Conservation (phyloP, 2,888 invertebrate species). For the Enchytraeus crypticus region DNA sequence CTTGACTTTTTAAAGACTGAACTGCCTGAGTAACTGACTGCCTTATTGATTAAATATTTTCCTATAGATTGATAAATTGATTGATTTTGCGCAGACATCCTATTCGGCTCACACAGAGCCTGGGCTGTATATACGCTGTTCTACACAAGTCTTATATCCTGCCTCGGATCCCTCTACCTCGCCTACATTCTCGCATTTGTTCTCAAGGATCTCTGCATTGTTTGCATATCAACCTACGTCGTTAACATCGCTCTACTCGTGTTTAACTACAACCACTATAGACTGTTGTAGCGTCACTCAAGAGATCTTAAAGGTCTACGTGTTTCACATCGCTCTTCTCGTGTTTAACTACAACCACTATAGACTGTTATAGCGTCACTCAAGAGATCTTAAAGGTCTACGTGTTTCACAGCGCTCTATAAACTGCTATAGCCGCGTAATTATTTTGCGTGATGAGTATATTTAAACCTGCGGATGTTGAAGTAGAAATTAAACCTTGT, state of each 20-base stretch:
- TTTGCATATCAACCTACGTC: slow-evolving; percentile 69
- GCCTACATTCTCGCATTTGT: slow-evolving; percentile 68
- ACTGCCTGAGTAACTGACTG: too few relatives aligned
- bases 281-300: neutral
- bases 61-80: too few relatives aligned
- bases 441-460: neutral
- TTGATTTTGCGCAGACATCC: too few relatives aligned
- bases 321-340: slow-evolving; percentile 58
- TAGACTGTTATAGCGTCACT: neutral
- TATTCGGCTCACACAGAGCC: too few relatives aligned
- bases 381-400: too few relatives aligned
- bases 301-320: too few relatives aligned
- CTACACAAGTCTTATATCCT: neutral
- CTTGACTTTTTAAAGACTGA: too few relatives aligned
- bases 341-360: neutral
- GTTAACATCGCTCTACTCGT: slow-evolving; percentile 58
- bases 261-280: neutral
- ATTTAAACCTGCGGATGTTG: neutral
- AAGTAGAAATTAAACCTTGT: too few relatives aligned
- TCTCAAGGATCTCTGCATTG: slow-evolving; percentile 69
- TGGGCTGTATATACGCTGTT: neutral
- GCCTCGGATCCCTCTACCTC: slow-evolving; percentile 62
- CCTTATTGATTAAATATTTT: too few relatives aligned
- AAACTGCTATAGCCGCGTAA: neutral
- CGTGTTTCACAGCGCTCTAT: slow-evolving; percentile 58